These are phyloP conservation scores for Rhamphomyia laevipes DNA, from an alignment of 2,888 invertebrate genomes.

Conservation along the genomic window DNA sequence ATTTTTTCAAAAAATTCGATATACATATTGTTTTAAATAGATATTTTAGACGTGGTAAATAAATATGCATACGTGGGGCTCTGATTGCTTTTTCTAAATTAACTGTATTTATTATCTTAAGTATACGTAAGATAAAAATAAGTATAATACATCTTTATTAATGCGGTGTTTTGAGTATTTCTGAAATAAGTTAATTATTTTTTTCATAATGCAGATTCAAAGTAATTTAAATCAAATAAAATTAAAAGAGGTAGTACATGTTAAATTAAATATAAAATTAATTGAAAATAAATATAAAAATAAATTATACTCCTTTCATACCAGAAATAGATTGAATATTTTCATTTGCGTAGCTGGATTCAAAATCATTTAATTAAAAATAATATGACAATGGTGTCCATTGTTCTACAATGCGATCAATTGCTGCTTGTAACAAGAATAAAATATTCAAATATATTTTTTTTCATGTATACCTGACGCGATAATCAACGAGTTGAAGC, in stretches of 20 bases:
- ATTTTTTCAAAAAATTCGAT: background rate
- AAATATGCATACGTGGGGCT: background rate
- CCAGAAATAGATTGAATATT: background rate
- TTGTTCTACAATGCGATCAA: constrained; percentile 6
- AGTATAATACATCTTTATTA: background rate
- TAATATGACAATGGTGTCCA: background rate
- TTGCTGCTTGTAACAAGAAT: background rate
- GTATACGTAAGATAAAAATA: constrained; percentile 1
- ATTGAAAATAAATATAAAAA: background rate
- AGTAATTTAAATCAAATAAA: background rate
- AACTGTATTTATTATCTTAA: background rate
- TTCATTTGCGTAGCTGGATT: background rate
- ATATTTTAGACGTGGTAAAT: background rate
- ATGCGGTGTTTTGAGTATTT: background rate
- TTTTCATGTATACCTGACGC: background rate
- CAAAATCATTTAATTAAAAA: background rate
- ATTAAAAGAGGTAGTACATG: no score
- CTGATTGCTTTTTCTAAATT: constrained; percentile 1
- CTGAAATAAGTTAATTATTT: background rate
- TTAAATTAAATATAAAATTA: no score
- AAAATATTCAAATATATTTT: background rate
- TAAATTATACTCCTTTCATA: no score
- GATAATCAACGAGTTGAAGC: no score
- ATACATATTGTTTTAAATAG: background rate
- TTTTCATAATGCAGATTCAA: background rate